Conservation (phyloP, 2,797 vertebrate genomes). For the Micromesistius poutassou region DNA sequence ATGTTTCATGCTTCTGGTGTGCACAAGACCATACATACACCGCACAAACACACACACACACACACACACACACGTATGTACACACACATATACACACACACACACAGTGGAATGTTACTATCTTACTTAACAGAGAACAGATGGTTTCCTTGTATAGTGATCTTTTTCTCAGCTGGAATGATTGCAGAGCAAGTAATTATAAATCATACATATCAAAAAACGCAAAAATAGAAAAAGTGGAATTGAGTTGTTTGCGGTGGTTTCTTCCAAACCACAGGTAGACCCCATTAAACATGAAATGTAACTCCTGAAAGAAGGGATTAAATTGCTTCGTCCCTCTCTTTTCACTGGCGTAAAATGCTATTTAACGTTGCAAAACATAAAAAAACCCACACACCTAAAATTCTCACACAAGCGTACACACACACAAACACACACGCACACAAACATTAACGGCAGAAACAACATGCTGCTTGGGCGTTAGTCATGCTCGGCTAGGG, state of each 20-base stretch:
- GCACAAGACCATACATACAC: too few species aligned
- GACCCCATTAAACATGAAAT: background rate
- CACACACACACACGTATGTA: background rate
- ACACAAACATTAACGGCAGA: slow-evolving; percentile 8
- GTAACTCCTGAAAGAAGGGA: background rate
- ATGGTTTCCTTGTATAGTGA: background rate
- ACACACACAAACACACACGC: background rate
- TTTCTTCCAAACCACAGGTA: background rate
- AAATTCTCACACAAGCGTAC: background rate
- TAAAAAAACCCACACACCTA: background rate
- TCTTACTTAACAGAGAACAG: background rate
- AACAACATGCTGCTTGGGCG: slow-evolving; percentile 34
- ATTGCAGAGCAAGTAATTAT: background rate
- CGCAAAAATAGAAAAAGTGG: background rate
- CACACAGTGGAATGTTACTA: background rate
- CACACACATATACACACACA: background rate
- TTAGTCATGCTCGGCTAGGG: slow-evolving; percentile 55
- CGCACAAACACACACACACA: background rate
- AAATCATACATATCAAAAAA: background rate
- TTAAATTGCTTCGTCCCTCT: slow-evolving; percentile 1
- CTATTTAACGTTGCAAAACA: background rate
- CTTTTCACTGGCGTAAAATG: background rate
- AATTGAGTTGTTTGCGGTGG: slow-evolving; percentile 4
- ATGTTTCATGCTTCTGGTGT: too few species aligned
- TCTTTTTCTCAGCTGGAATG: background rate